Base-by-base conservation (phyloP, 2,888 invertebrate species). In the Trichogramma evanescens region DNA sequence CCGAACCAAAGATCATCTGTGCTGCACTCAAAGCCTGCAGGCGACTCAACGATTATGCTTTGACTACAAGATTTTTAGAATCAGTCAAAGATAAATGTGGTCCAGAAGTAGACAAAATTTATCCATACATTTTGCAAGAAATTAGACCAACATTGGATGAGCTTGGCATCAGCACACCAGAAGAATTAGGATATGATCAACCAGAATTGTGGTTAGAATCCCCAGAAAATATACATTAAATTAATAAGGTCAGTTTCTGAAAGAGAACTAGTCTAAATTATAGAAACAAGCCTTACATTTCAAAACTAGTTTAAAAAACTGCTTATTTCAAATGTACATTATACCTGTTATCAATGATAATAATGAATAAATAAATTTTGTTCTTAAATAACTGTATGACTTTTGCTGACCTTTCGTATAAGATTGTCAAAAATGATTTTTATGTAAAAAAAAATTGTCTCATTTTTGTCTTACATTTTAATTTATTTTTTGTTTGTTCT, bases 141-240 rank as follows among this genome's bases (percentile, higher is more conserved):
- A 89, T 99, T 69, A 84, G 85, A 72, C 97, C 99, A 43, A 94
- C 95, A 3, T 83, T 99, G 62, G 86, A 87, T 49, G 96, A 99
- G 80, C 82, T 99, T 62, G 98, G 99, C 52, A 88, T 99, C 69
- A 87, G 87, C 58, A 95, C 97, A 42, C 92, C 91, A 0, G 97
- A 97, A 78, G 94, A 98, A 76, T 83, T 99, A 72, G 97, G 97
- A 64, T 97, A 93, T 73, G 96, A 97, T 80, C 91, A 95, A 80
- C 99, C 98, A 61, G 97, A 99, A 81, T 81, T 98, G 78, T 93
- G 91, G 64, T 82, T 94, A 67, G 80, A 87, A 71, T 85, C 83
- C 71, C 87, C 90, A 60, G 89, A 84, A 73, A 87, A 91, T 62
- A 83, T 87, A 71, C 82, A 84, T 70, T 77, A 71, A 75, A 55